These are phyloP conservation scores for Chloroclysta siterata DNA, from an alignment of 2,888 invertebrate species.

Conservation along the genomic window DNA sequence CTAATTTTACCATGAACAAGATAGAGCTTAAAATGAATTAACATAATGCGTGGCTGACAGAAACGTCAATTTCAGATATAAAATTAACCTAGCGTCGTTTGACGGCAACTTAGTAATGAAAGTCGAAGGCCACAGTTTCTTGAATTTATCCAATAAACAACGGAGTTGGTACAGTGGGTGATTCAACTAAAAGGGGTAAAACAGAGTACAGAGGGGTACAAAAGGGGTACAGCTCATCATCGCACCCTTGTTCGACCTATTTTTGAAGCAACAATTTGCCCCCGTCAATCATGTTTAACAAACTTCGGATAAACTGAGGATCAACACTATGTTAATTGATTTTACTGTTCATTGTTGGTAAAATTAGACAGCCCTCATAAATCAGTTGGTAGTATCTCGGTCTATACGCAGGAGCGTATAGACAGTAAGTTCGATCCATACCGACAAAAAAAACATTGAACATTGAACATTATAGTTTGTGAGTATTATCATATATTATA, in stretches of 20 bases:
- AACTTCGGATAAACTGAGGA: conserved; percentile 23
- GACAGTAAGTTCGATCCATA: too few species aligned
- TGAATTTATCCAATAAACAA: conserved; percentile 31
- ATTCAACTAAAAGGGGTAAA: conserved; percentile 6
- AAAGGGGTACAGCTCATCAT: conserved; percentile 23
- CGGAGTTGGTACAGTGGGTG: conserved; percentile 39
- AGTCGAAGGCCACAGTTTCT: neutral
- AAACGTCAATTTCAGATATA: neutral
- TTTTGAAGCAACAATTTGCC: conserved; percentile 36
- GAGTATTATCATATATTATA: too few species aligned
- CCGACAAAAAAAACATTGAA: too few species aligned
- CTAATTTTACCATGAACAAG: neutral
- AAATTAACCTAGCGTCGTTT: neutral
- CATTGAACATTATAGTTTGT: too few species aligned
- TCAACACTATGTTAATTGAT: conserved; percentile 20
- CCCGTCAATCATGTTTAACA: conserved; percentile 32
- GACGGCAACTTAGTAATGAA: neutral
- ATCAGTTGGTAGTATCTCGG: too few species aligned
- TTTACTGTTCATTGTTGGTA: conserved; percentile 16
- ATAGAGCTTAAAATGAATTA: neutral
- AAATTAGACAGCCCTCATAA: neutral
- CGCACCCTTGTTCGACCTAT: conserved; percentile 35
- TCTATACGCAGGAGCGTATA: too few species aligned
- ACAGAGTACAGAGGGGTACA: conserved; percentile 5
- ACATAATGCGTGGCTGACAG: neutral